Evolutionary conservation across 1,140 invertebrate genomes (phyloP), one percentile per base, ranked within the genome.

Genomic region (Mactra quadrangularis): DNA sequence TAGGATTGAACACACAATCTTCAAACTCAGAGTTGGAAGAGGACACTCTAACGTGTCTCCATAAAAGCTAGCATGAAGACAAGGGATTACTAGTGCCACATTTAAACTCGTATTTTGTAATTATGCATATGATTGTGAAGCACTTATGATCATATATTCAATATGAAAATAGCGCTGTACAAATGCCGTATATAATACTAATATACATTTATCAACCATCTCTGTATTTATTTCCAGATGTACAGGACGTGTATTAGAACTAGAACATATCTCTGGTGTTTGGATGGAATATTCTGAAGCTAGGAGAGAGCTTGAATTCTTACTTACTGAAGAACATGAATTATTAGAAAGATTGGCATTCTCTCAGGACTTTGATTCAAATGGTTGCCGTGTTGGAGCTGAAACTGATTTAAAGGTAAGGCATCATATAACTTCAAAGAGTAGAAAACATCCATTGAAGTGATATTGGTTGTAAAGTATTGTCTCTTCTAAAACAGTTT

Each of bases 391-490:
- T 95, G 95, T 50, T 62, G 94, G 95, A 86, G 95, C 96, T 22
- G 95, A 95, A 2, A 94, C 95, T 88, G 91, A 96, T 35, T 93
- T 96, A 17, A 96, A 95, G 11, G 96, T 96, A 88, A n/a, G n/a
- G n/a, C n/a, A n/a, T 95, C 11, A 75, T 25, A 70, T 19, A 29
- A n/a, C 3, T 7, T 57, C 31, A 29, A 9, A 6, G 4, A n/a
- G n/a, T n/a, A n/a, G 19, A 11, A 53, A 25, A 53, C 25, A 53
- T 53, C 50, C 19, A 53, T 19, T 53, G 50, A 3, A 53, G 19
- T 53, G 50, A n/a, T 53, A 25, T 11, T 53, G 50, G 50, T 53
- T 53, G 19, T 53, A 19, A 53, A 53, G 25, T n/a, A 53, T 25
- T n/a, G 9, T 53, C n/a, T n/a, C n/a, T n/a, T n/a, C n/a, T n/a